These are phyloP conservation scores for Hyperoplus lanceolatus DNA, from an alignment of 2,797 vertebrate species.

Conservation along the genomic window DNA sequence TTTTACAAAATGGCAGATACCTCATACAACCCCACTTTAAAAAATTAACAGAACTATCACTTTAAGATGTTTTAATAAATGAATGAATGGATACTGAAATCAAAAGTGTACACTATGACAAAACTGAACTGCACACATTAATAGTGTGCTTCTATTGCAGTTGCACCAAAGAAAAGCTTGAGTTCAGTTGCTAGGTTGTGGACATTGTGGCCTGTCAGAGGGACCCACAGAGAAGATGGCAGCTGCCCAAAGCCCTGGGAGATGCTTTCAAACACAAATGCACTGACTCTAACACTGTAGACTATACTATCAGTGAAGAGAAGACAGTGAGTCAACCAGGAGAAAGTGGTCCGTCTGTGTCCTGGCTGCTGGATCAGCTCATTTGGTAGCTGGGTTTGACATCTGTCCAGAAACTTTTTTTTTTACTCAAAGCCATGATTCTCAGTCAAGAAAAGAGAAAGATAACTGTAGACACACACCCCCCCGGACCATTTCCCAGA, in stretches of 20 bases:
- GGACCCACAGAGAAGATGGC: slow-evolving; percentile 11
- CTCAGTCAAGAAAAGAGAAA: slow-evolving; percentile 2
- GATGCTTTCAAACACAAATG: slow-evolving; percentile 40
- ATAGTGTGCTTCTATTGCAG: background rate
- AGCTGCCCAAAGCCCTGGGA: slow-evolving; percentile 25
- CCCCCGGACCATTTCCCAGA: background rate
- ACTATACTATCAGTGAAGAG: background rate
- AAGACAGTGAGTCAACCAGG: slow-evolving; percentile 15
- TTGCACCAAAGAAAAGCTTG: background rate
- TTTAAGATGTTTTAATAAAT: background rate
- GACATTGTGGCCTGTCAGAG: slow-evolving; percentile 8
- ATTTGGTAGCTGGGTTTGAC: slow-evolving; percentile 37
- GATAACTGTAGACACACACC: slow-evolving; percentile 21
- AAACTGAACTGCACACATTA: background rate
- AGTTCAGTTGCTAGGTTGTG: background rate
- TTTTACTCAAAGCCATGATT: slow-evolving; percentile 13
- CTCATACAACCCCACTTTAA: too few relatives aligned
- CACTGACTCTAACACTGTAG: slow-evolving; percentile 14
- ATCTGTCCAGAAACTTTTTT: slow-evolving; percentile 24
- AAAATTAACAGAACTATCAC: too few relatives aligned
- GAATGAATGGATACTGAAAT: background rate
- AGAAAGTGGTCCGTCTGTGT: slow-evolving; percentile 8
- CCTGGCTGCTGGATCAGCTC: slow-evolving; percentile 25
- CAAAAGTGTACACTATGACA: background rate
- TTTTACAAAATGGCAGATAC: too few relatives aligned